phyloP scores from a whole-genome alignment of 2,888 invertebrate genomes.

The Calameuta filiformis region DNA sequence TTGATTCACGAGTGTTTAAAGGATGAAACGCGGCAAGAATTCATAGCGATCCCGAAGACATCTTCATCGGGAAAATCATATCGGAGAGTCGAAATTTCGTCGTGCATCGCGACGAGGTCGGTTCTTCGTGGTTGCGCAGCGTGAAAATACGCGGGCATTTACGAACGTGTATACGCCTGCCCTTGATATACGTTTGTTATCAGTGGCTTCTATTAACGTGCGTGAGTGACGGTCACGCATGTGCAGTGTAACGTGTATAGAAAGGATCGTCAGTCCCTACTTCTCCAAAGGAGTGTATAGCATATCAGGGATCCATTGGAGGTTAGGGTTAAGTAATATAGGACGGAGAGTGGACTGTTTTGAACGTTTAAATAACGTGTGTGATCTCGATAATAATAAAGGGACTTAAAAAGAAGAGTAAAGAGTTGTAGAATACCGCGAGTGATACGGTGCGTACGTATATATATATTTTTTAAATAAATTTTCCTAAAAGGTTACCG shows the following conservation, averaged over 20 bases:
- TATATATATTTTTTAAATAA: constrained; percentile 17
- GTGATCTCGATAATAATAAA: constrained; percentile 10
- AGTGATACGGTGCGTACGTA: constrained; percentile 6
- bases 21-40: neutral
- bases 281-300: neutral
- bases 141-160: neutral
- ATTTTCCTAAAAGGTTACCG: neutral
- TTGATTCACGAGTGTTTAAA: neutral
- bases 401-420: constrained; percentile 15
- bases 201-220: neutral
- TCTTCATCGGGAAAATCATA: neutral
- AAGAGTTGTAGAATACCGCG: neutral
- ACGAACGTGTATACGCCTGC: neutral
- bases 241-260: neutral
- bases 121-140: neutral
- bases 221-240: neutral
- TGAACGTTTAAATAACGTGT: neutral
- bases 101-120: neutral
- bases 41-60: neutral
- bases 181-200: neutral
- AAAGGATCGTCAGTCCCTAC: neutral
- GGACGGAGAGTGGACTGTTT: neutral
- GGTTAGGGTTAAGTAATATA: neutral
- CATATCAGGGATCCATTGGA: neutral
- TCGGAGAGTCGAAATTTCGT: neutral